Conservation (phyloP, 2,888 invertebrate genomes). For the Kuschelorhynchus macadamiae region DNA sequence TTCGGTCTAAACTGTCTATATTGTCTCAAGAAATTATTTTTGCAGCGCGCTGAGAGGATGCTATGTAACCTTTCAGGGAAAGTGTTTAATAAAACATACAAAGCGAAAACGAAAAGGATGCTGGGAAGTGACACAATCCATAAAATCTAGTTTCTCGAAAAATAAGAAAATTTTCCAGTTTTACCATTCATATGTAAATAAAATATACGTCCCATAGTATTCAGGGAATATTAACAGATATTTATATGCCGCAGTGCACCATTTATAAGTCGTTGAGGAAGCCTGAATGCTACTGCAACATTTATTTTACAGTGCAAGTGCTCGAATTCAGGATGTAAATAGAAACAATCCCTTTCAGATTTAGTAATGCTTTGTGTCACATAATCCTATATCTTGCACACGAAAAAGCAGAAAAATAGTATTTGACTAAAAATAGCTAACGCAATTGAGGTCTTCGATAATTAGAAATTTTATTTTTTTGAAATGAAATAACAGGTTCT, state of each 20-base stretch:
- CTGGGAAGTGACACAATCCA: constrained; percentile 20
- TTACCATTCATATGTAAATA: constrained; percentile 46
- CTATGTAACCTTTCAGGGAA: constrained; percentile 23
- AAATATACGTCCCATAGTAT: constrained; percentile 38
- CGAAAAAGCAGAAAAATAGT: no score
- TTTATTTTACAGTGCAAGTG: constrained; percentile 6
- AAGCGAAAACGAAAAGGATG: constrained; percentile 9
- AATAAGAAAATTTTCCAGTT: constrained; percentile 27
- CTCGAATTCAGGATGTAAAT: neutral
- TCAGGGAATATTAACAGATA: constrained; percentile 52
- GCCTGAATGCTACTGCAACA: constrained; percentile 24
- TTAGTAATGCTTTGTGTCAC: no score
- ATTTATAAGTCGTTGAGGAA: constrained; percentile 51
- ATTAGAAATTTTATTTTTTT: no score
- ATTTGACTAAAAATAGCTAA: no score
- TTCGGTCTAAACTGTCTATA: constrained; percentile 12
- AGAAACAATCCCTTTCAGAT: neutral
- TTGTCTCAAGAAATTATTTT: constrained; percentile 13
- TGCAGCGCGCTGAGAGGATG: neutral
- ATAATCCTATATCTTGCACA: no score
- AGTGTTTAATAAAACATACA: constrained; percentile 30
- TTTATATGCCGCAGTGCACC: constrained; percentile 57
- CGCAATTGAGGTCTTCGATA: no score
- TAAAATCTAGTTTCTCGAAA: constrained; percentile 33
- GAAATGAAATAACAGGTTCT: no score